Evolutionary conservation across 1,140 invertebrate genomes (phyloP).

Genomic region (Hylaeus volcanicus): DNA sequence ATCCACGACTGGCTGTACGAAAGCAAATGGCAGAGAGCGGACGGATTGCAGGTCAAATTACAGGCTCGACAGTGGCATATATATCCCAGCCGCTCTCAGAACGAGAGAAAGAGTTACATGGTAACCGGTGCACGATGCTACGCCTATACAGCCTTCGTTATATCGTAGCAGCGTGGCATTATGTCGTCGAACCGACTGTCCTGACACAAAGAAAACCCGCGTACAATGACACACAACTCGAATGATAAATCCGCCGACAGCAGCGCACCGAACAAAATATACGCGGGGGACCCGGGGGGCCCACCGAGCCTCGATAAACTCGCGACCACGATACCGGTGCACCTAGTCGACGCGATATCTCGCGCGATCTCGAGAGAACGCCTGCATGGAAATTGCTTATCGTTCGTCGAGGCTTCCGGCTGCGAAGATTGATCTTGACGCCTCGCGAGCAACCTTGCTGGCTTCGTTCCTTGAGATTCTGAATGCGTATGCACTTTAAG

Average conservation of each 20-base stretch:
- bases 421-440: no score
- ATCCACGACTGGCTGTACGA: constrained; percentile 49
- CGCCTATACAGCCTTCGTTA: constrained; percentile 45
- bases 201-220: constrained; percentile 7
- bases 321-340: background rate
- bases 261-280: constrained; percentile 33
- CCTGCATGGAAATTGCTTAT: no score
- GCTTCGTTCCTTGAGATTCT: no score
- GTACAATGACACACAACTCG: constrained; percentile 49
- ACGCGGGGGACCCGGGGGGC: background rate
- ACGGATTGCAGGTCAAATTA: constrained; percentile 56
- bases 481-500: no score
- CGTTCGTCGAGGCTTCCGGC: no score
- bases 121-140: constrained; percentile 32
- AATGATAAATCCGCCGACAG: constrained; percentile 42
- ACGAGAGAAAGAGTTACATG: constrained; percentile 1
- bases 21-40: constrained; percentile 54
- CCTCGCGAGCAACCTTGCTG: no score
- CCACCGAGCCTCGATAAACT: no score
- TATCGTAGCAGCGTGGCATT: constrained; percentile 34
- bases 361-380: no score
- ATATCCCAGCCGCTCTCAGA: background rate
- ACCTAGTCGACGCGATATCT: background rate
- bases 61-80: constrained; percentile 44
- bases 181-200: constrained; percentile 43